Conservation (phyloP, 2,113 vertebrate species). For the Patagioenas fasciata region DNA sequence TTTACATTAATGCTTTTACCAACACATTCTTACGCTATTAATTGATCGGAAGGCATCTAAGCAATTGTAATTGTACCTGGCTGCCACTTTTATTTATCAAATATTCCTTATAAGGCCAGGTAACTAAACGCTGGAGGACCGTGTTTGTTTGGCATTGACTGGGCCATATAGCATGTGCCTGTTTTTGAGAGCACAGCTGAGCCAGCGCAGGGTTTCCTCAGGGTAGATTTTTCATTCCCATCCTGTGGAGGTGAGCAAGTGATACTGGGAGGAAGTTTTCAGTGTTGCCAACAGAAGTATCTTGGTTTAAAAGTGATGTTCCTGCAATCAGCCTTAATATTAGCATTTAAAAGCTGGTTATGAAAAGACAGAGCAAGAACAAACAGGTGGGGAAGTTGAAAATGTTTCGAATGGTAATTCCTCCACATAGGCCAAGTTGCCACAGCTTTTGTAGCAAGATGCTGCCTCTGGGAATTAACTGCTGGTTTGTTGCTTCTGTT, state of each 20-base stretch:
- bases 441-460: not conserved
- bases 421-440: not conserved
- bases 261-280: not conserved
- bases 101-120: not conserved
- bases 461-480: not conserved
- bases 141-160: not conserved
- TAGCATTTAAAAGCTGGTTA: not conserved
- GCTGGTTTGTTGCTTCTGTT: not conserved
- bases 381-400: not conserved
- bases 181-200: not conserved
- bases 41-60: not conserved
- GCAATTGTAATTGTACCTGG: not conserved
- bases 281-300: not conserved
- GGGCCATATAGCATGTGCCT: not conserved
- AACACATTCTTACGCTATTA: not conserved
- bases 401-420: not conserved
- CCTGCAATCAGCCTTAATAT: not conserved
- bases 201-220: not conserved
- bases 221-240: not conserved
- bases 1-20: not conserved
- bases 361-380: not conserved
- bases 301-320: not conserved
- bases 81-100: not conserved
- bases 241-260: not conserved
- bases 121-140: not conserved